These are phyloP conservation scores for Tangara arthus DNA, from an alignment of 2,797 vertebrate species.

Conservation along the genomic window DNA sequence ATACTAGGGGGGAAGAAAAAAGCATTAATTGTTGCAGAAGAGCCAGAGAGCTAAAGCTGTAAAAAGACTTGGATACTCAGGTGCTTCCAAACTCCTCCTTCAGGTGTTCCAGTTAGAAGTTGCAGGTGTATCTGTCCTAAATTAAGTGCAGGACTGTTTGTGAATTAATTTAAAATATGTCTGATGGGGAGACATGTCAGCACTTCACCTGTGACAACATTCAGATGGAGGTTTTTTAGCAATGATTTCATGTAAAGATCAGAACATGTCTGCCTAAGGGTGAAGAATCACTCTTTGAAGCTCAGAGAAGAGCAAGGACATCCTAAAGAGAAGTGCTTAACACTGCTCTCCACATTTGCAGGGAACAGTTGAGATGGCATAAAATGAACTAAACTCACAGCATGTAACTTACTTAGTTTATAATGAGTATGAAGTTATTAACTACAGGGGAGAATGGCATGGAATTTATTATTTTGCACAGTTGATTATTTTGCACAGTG, in stretches of 20 bases:
- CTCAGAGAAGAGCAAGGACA: neutral
- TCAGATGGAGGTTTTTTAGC: neutral
- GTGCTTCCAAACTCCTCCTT: neutral
- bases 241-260: neutral
- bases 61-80: neutral
- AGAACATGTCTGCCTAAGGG: neutral
- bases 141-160: neutral
- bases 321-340: neutral
- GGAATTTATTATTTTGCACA: conserved; percentile 47
- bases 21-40: neutral
- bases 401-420: conserved; percentile 8
- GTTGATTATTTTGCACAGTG: conserved; percentile 47
- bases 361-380: neutral
- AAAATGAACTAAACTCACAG: neutral
- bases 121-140: neutral
- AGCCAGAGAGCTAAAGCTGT: neutral
- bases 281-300: neutral
- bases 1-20: neutral
- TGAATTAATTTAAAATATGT: neutral
- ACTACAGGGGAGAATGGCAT: conserved; percentile 20
- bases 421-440: conserved; percentile 59
- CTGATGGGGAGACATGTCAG: neutral
- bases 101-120: neutral
- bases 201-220: neutral
- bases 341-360: neutral